Base-by-base conservation (phyloP, 2,113 vertebrate species). In the Zingel zingel region DNA sequence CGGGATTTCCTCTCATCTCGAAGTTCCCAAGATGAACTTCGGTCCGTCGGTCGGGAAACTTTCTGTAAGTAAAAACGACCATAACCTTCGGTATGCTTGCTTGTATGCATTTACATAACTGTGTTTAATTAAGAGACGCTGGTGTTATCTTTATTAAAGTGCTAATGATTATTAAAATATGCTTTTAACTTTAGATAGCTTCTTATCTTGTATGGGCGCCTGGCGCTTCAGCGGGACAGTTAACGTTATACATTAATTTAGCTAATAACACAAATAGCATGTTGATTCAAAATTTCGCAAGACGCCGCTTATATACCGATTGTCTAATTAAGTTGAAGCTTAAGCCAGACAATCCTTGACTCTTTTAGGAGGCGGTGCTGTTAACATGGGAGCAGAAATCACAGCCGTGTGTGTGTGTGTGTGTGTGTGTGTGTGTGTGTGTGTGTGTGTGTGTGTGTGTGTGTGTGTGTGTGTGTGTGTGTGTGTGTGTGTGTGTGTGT, bases 11-110 rank as follows among this genome's bases (percentile, higher is more conserved):
- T 87, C 69, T 84, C 86, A 78, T 78, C 88, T 30, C 87, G 89
- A 92, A 84, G 85, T 90, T 94, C 86, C 89, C 82, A 91, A 91
- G 87, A 94, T 94, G 94, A 93, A 88, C 92, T 91, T 92, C 82
- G 91, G n/a, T 80, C 83, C 88, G 83, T 68, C 74, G 90, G 15
- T 90, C 88, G 83, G 89, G 27, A 89, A 88, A 84, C 48, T 91
- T 79, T 62, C 3, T 39, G 94, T 94, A 50, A 94, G 93, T 93
- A 79, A 77, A 72, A 71, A 3, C 61, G 13, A 33, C 23, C 45
- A 1, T 14, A 63, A 39, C 19, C 5, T 1, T 16, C 7, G 33
- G 3, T 10, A 45, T 4, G 11, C 10, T 8, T 1, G 36, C 5
- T 19, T 10, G 0, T 3, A 11, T 63, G 9, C 19, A 4, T 73